These are phyloP conservation scores for Cyprinodon tularosa DNA, from an alignment of 2,113 vertebrate species.

Conservation along the genomic window DNA sequence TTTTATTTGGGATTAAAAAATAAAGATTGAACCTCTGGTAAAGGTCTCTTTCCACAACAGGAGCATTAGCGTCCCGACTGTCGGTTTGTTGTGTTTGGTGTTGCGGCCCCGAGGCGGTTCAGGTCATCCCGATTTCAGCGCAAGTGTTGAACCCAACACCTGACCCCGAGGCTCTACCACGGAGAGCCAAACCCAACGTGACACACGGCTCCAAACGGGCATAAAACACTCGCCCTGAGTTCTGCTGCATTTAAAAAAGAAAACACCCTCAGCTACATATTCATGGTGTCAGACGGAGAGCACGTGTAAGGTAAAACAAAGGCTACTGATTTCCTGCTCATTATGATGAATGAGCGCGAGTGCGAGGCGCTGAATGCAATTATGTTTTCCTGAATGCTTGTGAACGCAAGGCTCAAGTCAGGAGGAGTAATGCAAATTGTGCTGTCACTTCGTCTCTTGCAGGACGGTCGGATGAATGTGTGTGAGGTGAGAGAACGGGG, in stretches of 20 bases:
- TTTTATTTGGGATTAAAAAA: background rate
- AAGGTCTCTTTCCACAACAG: constrained; percentile 2
- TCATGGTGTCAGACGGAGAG: constrained; percentile 52
- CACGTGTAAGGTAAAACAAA: constrained; percentile 60
- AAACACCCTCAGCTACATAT: constrained; percentile 39
- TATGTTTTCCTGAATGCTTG: constrained; percentile 19
- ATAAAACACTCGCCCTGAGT: constrained; percentile 42
- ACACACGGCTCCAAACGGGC: constrained; percentile 66
- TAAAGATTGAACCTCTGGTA: background rate
- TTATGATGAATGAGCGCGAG: constrained; percentile 31
- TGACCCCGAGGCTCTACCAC: constrained; percentile 66
- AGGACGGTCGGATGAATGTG: constrained; percentile 47
- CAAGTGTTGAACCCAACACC: constrained; percentile 76
- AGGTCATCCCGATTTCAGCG: constrained; percentile 71
- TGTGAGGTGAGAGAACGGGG: constrained; percentile 44
- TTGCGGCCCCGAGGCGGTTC: constrained; percentile 42
- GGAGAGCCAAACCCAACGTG: constrained; percentile 62
- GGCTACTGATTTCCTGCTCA: constrained; percentile 26
- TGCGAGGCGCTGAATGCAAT: constrained; percentile 13
- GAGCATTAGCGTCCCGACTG: constrained; percentile 36
- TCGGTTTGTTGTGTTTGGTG: constrained; percentile 59
- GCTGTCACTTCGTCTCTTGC: constrained; percentile 71
- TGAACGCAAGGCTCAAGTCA: constrained; percentile 26
- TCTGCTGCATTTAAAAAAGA: constrained; percentile 18
- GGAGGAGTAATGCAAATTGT: constrained; percentile 67